Evolutionary conservation across 2,113 vertebrate genomes (phyloP).

Genomic region (human): DNA sequence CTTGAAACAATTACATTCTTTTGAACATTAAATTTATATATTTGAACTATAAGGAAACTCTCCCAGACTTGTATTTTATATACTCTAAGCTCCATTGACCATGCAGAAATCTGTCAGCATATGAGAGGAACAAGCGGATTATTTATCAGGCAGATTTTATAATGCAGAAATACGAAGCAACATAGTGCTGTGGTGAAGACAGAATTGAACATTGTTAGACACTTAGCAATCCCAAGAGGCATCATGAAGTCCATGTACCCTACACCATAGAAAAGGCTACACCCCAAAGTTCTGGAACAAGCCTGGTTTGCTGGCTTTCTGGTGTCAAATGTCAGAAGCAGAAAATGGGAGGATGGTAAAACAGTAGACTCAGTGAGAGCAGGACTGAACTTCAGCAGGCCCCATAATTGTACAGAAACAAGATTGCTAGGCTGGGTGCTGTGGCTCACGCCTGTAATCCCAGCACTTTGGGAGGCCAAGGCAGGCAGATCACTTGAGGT

Average conservation of each 20-base stretch:
- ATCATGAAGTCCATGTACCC: fast-evolving
- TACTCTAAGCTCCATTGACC: background rate
- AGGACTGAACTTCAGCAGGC: background rate
- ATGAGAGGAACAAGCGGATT: background rate
- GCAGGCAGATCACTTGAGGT: too few relatives aligned
- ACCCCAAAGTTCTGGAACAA: background rate
- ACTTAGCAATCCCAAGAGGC: fast-evolving
- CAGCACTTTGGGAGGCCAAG: too few relatives aligned
- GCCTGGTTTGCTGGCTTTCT: background rate
- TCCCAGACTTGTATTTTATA: background rate
- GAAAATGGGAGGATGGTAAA: background rate
- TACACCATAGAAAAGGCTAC: background rate
- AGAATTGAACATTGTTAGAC: too few relatives aligned
- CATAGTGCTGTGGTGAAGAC: fast-evolving
- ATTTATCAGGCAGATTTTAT: background rate
- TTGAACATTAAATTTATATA: background rate
- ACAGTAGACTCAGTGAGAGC: background rate
- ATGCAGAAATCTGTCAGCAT: background rate
- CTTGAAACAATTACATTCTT: background rate
- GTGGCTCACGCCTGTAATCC: too few relatives aligned
- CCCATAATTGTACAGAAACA: background rate
- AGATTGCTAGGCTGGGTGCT: background rate
- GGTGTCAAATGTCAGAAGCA: background rate
- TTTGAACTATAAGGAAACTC: background rate
- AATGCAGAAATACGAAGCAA: background rate